Percentiles rank a stretch among this genome's conserved stretches.
Evolutionary conservation across 2,113 vertebrate species (phyloP).

Genomic region (Ictidomys tridecemlineatus): DNA sequence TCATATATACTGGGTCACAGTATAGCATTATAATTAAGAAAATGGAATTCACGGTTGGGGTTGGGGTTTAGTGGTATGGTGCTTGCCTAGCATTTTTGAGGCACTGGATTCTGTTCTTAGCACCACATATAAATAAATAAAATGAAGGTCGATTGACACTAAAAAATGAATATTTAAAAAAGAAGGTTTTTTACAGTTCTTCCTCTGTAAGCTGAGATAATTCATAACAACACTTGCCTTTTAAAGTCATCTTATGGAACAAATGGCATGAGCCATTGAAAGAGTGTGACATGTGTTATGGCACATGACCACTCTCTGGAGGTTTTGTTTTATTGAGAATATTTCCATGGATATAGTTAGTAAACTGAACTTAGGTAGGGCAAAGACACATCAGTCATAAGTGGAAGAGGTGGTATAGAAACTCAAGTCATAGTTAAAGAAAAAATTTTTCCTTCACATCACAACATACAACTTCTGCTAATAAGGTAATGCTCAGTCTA

Average conservation of each 20-base stretch:
- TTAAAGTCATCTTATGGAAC: not conserved
- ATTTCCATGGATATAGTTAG: not conserved
- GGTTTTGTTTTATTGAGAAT: conserved; percentile 22
- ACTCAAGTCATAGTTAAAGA: not conserved
- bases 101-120: too few relatives aligned
- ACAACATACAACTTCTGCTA: not conserved
- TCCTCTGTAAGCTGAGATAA: not conserved
- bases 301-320: not conserved
- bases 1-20: not conserved
- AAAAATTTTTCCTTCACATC: not conserved
- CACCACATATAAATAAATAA: too few relatives aligned
- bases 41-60: not conserved
- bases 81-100: too few relatives aligned
- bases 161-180: too few relatives aligned
- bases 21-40: not conserved
- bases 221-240: not conserved
- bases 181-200: not conserved
- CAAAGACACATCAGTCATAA: not conserved
- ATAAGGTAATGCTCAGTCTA: not conserved
- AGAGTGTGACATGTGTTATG: not conserved
- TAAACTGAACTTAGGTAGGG: not conserved
- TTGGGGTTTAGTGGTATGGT: too few relatives aligned
- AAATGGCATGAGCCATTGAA: not conserved
- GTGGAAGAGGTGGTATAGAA: not conserved
- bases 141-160: too few relatives aligned